phyloP scores from a whole-genome alignment of 2,797 vertebrate genomes.

The Epinephelus coioides region DNA sequence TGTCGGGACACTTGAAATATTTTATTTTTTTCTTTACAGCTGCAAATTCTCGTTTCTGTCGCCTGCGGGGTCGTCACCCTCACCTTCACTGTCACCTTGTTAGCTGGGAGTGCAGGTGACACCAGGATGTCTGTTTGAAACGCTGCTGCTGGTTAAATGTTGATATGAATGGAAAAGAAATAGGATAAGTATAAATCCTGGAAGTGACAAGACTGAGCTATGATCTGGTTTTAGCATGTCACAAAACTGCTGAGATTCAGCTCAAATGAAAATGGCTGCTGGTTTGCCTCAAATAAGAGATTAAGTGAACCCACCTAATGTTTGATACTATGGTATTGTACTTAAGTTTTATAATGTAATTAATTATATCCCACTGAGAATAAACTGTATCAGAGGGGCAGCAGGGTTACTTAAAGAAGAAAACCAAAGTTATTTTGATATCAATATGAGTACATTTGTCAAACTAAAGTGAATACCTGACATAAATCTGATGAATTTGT shows the following conservation, averaged over 20 bases:
- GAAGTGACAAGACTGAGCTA: neutral
- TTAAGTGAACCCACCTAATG: no score
- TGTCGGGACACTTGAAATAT: neutral
- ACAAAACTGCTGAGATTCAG: no score
- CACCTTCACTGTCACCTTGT: constrained; percentile 8
- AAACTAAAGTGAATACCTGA: no score
- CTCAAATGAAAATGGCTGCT: neutral
- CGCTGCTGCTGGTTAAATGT: neutral
- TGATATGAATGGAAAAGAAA: neutral
- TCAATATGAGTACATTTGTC: neutral
- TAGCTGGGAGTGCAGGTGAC: neutral
- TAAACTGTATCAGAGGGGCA: no score
- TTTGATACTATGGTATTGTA: no score
- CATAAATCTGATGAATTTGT: neutral
- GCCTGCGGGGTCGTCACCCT: constrained; percentile 4
- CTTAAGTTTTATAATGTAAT: no score
- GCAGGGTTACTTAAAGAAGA: no score
- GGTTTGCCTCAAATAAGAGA: no score
- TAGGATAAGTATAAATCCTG: neutral
- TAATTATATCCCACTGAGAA: no score
- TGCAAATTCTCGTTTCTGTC: neutral
- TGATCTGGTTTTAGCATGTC: neutral
- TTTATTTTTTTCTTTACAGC: neutral
- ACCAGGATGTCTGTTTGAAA: neutral
- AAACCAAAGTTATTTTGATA: neutral